Evolutionary conservation across 2,113 vertebrate species (phyloP).

Genomic region (Pipa parva): DNA sequence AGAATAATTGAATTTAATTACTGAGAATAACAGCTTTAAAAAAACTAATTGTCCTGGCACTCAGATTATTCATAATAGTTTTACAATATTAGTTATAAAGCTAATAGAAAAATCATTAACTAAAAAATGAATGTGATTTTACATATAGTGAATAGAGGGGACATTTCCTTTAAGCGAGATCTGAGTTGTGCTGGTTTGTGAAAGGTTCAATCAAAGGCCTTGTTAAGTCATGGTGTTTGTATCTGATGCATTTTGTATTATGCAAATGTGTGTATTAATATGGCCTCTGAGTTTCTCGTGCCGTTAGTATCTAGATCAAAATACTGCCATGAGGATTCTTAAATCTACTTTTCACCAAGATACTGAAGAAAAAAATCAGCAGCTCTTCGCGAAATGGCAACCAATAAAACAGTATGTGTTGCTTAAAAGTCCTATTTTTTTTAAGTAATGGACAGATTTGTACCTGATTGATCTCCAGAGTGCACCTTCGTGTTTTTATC

Average conservation of each 20-base stretch:
- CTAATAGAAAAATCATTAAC: no score
- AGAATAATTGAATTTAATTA: no score
- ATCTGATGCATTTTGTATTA: slow-evolving; percentile 42
- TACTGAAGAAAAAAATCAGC: slow-evolving; percentile 39
- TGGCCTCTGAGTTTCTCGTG: slow-evolving; percentile 31
- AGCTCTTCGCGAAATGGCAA: slow-evolving; percentile 16
- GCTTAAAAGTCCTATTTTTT: slow-evolving; percentile 39
- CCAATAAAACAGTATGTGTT: slow-evolving; percentile 40
- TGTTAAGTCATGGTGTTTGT: slow-evolving; percentile 33
- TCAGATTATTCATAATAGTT: no score
- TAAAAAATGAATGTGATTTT: no score
- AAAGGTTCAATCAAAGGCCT: slow-evolving; percentile 14
- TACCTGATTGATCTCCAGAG: slow-evolving; percentile 37
- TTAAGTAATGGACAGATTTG: slow-evolving; percentile 35
- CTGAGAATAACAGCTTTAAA: no score
- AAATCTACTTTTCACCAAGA: slow-evolving; percentile 27
- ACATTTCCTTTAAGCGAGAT: no score
- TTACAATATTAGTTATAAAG: no score
- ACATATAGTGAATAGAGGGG: no score
- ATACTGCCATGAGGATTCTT: slow-evolving; percentile 31
- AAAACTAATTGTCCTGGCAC: no score
- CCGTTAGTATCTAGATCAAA: slow-evolving; percentile 39
- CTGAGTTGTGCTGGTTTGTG: neutral
- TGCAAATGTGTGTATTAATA: slow-evolving; percentile 33
- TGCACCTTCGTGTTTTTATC: slow-evolving; percentile 22